Evolutionary conservation across 2,888 invertebrate genomes (phyloP).

Genomic region (Acanthosepion esculentum): DNA sequence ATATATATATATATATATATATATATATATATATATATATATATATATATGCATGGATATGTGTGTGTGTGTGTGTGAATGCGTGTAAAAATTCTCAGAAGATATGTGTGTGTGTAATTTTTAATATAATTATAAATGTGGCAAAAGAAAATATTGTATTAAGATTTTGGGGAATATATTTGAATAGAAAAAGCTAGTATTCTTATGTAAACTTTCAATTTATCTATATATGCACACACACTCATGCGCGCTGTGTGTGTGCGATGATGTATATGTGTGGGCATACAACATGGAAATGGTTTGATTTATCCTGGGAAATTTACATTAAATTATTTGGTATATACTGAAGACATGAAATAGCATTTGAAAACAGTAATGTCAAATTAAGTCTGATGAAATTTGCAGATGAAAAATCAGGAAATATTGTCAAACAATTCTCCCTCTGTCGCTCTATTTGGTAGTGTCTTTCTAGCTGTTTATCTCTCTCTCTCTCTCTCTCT

Average conservation of each 20-base stretch:
- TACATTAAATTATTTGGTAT: too few species aligned
- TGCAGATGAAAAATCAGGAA: too few species aligned
- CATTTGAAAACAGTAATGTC: too few species aligned
- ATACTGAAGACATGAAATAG: too few species aligned
- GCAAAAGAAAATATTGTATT: too few species aligned
- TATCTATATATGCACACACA: constrained; percentile 48
- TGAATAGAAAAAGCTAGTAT: too few species aligned
- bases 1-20: constrained; percentile 35
- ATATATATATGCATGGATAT: constrained; percentile 48
- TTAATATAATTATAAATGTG: background rate
- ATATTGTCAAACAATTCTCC: too few species aligned
- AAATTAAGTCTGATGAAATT: too few species aligned
- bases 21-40: constrained; percentile 50
- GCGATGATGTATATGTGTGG: constrained; percentile 5
- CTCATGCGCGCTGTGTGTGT: constrained; percentile 40
- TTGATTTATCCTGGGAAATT: background rate
- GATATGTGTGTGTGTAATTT: background rate
- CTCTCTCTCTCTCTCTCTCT: too few species aligned
- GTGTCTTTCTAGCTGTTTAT: too few species aligned
- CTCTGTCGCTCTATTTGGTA: background rate
- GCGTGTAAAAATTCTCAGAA: background rate
- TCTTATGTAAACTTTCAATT: background rate
- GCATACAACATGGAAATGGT: background rate
- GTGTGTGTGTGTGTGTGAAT: constrained; percentile 36
- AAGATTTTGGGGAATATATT: too few species aligned